Conservation (phyloP, 1,140 invertebrate species). For the Pectinophora gossypiella region DNA sequence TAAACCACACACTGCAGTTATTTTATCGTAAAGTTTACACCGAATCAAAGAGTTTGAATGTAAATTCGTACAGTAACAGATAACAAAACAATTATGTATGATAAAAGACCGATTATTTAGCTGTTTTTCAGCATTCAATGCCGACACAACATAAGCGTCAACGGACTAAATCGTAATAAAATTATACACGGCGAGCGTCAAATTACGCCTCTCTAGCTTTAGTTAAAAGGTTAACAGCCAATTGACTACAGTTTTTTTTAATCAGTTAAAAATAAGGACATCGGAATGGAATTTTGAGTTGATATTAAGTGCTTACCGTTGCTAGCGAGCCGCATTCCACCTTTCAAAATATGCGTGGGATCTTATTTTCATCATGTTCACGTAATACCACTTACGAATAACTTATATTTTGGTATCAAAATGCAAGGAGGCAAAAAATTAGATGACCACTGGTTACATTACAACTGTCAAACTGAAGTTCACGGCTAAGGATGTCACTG, state of each 20-base stretch:
- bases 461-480: slow-evolving; percentile 72
- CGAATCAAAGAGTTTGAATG: background rate
- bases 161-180: slow-evolving; percentile 64
- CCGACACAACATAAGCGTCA: slow-evolving; percentile 21
- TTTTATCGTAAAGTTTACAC: too few species aligned
- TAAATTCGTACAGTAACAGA: background rate
- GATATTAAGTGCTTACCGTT: slow-evolving; percentile 47
- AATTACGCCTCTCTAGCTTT: slow-evolving; percentile 72
- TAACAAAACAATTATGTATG: background rate
- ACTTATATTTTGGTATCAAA: slow-evolving; percentile 73
- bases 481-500: slow-evolving; percentile 29
- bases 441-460: slow-evolving; percentile 68
- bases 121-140: background rate
- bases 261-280: slow-evolving; percentile 74
- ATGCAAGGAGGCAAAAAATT: slow-evolving; percentile 70
- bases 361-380: slow-evolving; percentile 72
- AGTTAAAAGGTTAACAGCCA: slow-evolving; percentile 75
- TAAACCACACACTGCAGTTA: too few species aligned
- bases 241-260: slow-evolving; percentile 74
- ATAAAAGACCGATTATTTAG: background rate
- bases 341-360: slow-evolving; percentile 67
- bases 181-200: slow-evolving; percentile 72
- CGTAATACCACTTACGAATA: slow-evolving; percentile 72
- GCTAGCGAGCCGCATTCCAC: slow-evolving; percentile 69
- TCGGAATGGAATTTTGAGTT: slow-evolving; percentile 34